A percentile compares a stretch with the other conserved stretches of the same genome.
Conservation (phyloP, 2,888 invertebrate species). For the Pecten maximus region DNA sequence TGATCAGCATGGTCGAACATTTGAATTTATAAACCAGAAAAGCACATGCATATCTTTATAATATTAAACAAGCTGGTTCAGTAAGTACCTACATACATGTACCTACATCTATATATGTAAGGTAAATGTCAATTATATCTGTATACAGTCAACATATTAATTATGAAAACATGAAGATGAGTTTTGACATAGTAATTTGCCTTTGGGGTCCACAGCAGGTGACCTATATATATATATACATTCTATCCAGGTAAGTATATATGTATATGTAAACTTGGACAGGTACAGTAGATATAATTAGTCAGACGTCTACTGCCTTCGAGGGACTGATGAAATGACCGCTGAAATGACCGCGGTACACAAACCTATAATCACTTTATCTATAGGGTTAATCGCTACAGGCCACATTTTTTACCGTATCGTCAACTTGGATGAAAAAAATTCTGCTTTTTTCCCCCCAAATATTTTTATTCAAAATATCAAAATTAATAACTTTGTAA, state of each 20-base stretch:
- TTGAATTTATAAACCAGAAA: too few species aligned
- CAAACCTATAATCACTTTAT: not conserved
- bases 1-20: too few species aligned
- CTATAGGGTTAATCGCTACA: not conserved
- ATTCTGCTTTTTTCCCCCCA: too few species aligned
- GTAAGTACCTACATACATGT: not conserved
- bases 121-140: not conserved
- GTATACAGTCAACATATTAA: not conserved
- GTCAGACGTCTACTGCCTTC: conserved; percentile 1
- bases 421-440: not conserved
- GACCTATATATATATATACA: not conserved
- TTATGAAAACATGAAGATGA: not conserved
- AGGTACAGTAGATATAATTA: not conserved
- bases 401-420: not conserved
- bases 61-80: too few species aligned
- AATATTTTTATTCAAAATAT: not conserved
- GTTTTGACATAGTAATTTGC: not conserved
- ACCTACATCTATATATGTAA: not conserved
- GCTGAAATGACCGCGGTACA: not conserved
- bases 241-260: not conserved
- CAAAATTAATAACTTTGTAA: not conserved
- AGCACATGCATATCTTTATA: too few species aligned
- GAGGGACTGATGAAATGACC: not conserved
- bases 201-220: not conserved
- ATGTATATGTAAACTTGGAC: not conserved